Percentiles rank a stretch among this genome's conserved stretches.
Conservation (phyloP, 2,113 vertebrate species). For the Lichenostomus cassidix region DNA sequence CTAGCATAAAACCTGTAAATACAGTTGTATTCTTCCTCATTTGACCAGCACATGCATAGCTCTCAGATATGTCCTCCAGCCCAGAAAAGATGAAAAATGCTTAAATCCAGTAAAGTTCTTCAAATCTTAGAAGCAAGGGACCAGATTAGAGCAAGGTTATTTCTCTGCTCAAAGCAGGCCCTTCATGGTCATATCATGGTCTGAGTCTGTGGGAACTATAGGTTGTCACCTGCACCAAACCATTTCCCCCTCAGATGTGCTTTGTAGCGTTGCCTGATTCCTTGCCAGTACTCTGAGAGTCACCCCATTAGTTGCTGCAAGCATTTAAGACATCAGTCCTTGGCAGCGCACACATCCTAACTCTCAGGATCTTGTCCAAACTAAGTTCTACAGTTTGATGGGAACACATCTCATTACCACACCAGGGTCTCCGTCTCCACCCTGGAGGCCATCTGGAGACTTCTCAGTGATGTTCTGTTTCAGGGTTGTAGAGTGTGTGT, state of each 20-base stretch:
- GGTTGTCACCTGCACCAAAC: background rate
- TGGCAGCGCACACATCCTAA: background rate
- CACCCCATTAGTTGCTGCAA: background rate
- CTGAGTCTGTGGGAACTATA: background rate
- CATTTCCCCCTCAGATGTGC: background rate
- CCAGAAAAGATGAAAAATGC: background rate
- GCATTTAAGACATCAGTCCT: background rate
- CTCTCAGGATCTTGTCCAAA: background rate
- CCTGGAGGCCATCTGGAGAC: background rate
- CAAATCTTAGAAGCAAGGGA: background rate
- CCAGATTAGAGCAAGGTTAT: background rate
- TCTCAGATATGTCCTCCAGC: background rate
- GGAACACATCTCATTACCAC: background rate
- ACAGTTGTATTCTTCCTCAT: background rate
- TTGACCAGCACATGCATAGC: background rate
- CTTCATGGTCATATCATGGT: background rate
- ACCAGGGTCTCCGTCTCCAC: background rate
- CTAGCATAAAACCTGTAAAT: background rate
- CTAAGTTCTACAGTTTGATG: background rate
- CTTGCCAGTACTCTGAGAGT: background rate
- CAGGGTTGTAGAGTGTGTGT: background rate
- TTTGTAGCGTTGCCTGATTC: background rate
- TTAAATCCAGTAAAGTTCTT: background rate
- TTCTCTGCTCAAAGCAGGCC: background rate
- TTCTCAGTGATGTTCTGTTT: background rate